Conservation (phyloP, 1,140 invertebrate genomes). For the Danaus melanippus region DNA sequence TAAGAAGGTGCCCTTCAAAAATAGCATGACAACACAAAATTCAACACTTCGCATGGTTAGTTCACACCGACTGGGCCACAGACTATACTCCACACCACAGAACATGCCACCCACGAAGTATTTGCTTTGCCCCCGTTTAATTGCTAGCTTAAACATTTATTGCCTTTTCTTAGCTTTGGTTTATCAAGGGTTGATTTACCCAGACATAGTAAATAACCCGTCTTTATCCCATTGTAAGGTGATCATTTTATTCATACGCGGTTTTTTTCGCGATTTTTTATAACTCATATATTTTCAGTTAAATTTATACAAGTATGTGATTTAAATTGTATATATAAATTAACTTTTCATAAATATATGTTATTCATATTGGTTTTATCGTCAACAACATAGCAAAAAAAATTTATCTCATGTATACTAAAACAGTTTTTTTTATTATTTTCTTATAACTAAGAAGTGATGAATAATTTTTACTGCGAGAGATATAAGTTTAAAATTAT, state of each 20-base stretch:
- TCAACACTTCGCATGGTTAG: slow-evolving; percentile 6
- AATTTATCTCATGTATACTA: no score
- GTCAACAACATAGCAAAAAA: no score
- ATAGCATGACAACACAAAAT: background rate
- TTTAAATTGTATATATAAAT: no score
- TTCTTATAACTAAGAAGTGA: background rate
- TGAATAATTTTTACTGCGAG: slow-evolving; percentile 1
- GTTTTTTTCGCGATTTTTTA: no score
- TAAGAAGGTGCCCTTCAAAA: background rate
- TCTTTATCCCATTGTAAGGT: slow-evolving; percentile 8
- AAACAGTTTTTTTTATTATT: background rate
- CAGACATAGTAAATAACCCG: slow-evolving; percentile 21
- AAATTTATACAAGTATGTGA: no score
- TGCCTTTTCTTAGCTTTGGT: slow-evolving; percentile 32
- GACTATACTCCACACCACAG: background rate
- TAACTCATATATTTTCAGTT: no score
- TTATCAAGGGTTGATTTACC: slow-evolving; percentile 26
- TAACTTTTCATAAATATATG: no score
- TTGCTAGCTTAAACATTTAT: slow-evolving; percentile 54
- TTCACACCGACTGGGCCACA: slow-evolving; percentile 11
- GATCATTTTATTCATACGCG: no score
- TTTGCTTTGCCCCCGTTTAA: slow-evolving; percentile 51
- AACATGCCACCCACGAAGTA: slow-evolving; percentile 47
- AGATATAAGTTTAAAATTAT: slow-evolving; percentile 3
- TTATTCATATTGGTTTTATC: no score